These are phyloP conservation scores for Meandrusa payeni DNA, from an alignment of 2,888 invertebrate species.

Conservation along the genomic window DNA sequence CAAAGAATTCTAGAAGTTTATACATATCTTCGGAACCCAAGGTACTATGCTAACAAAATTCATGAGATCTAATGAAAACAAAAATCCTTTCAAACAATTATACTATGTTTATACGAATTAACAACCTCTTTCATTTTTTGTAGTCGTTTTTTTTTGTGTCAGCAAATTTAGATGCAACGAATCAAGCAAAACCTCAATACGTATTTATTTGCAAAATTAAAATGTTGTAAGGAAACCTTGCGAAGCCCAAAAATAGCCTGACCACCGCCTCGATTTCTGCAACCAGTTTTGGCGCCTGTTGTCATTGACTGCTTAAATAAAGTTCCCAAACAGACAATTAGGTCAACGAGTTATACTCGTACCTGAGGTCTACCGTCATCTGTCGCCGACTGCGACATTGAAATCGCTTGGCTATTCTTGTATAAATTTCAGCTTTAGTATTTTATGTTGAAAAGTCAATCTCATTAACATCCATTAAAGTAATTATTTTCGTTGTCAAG, in stretches of 20 bases:
- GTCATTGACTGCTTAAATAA: conserved; percentile 22
- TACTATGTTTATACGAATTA: too few relatives aligned
- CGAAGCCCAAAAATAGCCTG: conserved; percentile 22
- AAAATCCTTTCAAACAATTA: too few relatives aligned
- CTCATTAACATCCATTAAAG: too few relatives aligned
- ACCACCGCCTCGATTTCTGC: conserved; percentile 7
- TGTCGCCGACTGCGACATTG: conserved; percentile 7
- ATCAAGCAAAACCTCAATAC: conserved; percentile 13
- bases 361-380: conserved; percentile 14
- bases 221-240: conserved; percentile 23
- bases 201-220: conserved; percentile 1
- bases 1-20: too few relatives aligned
- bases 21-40: too few relatives aligned
- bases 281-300: conserved; percentile 20
- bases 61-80: too few relatives aligned
- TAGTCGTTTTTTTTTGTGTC: too few relatives aligned
- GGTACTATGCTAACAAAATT: too few relatives aligned
- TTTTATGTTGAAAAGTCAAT: too few relatives aligned
- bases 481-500: too few relatives aligned
- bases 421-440: too few relatives aligned
- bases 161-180: not conserved
- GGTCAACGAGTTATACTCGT: conserved; percentile 19
- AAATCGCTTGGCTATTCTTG: not conserved
- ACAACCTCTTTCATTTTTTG: too few relatives aligned
- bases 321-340: conserved; percentile 11